Percentiles rank a stretch among this genome's conserved stretches.
These are phyloP conservation scores for Platyura marginata DNA, from an alignment of 1,140 invertebrate species.

Conservation along the genomic window DNA sequence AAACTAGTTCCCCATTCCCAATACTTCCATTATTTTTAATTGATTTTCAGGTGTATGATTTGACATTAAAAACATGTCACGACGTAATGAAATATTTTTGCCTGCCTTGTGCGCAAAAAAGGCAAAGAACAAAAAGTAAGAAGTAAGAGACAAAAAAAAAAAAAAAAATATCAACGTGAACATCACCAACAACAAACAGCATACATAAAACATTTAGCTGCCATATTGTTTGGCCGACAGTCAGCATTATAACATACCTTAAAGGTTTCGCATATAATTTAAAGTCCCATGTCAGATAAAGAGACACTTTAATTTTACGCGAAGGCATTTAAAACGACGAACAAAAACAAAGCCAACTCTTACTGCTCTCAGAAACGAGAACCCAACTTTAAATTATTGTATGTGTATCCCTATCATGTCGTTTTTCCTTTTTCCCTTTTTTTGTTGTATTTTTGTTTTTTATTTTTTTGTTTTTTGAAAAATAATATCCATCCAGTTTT, in stretches of 20 bases:
- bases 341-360: background rate
- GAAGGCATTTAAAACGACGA: background rate
- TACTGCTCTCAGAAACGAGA: background rate
- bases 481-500: background rate
- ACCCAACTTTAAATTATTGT: background rate
- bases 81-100: background rate
- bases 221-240: background rate
- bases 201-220: background rate
- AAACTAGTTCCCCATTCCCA: background rate
- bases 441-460: background rate
- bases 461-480: background rate
- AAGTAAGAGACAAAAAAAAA: background rate
- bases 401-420: too few relatives aligned
- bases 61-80: background rate
- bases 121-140: background rate
- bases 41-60: background rate
- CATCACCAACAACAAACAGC: background rate
- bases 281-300: background rate
- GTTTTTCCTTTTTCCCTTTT: background rate
- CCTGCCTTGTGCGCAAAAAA: background rate
- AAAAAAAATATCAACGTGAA: background rate
- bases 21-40: background rate
- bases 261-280: background rate
- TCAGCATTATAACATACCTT: background rate
- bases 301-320: background rate